Percentiles rank a stretch among this genome's conserved stretches.
Evolutionary conservation across 2,888 invertebrate genomes (phyloP).

Genomic region (Crematogaster levior): DNA sequence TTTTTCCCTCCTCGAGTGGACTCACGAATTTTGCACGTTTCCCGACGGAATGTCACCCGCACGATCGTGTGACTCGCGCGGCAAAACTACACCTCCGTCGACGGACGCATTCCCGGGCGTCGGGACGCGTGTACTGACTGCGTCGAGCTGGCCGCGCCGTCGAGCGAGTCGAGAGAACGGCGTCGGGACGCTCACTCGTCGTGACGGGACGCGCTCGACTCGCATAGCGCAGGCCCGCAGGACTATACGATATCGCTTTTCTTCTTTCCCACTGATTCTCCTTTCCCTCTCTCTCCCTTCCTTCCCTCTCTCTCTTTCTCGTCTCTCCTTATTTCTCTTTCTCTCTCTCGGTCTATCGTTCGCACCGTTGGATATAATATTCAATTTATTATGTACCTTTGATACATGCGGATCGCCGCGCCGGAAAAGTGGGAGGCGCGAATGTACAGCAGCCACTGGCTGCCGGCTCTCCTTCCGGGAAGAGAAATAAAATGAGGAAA

Average conservation of each 20-base stretch:
- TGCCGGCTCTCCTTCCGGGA: constrained; percentile 39
- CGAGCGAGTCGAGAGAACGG: constrained; percentile 70
- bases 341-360: constrained; percentile 28
- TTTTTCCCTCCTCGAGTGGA: neutral
- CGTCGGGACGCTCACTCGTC: constrained; percentile 75
- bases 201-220: constrained; percentile 73
- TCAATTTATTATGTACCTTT: constrained; percentile 77
- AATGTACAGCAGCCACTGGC: constrained; percentile 23
- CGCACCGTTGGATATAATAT: constrained; percentile 71
- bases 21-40: constrained; percentile 24
- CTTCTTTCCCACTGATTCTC: constrained; percentile 40
- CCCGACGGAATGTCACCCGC: neutral
- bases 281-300: constrained; percentile 42
- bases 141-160: constrained; percentile 76
- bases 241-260: constrained; percentile 67
- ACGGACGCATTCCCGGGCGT: constrained; percentile 83
- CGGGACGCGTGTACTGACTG: constrained; percentile 83
- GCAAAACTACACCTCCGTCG: constrained; percentile 49
- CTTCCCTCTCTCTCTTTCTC: constrained; percentile 16
- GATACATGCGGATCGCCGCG: constrained; percentile 64
- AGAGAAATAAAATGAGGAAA: constrained; percentile 52
- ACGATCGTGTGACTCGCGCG: constrained; percentile 37
- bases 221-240: constrained; percentile 76
- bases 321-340: constrained; percentile 18
- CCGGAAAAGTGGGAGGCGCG: constrained; percentile 51